Conservation (phyloP, 1,140 invertebrate genomes). For the Drosophila littoralis region DNA sequence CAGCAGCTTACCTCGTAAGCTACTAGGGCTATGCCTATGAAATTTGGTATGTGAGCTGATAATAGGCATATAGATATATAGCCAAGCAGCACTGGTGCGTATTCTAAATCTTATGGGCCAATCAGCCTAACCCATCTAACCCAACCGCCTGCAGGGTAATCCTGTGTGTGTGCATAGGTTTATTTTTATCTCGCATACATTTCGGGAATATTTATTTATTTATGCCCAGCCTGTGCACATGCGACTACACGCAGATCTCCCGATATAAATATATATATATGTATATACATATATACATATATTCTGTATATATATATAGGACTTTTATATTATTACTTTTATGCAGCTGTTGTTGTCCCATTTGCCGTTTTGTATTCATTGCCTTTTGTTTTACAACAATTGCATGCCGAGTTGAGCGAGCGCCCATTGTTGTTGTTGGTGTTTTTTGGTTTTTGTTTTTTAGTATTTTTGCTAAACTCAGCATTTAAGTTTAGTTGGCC, state of each 20-base stretch:
- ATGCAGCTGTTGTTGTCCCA: slow-evolving; percentile 58
- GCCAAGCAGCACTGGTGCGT: not conserved
- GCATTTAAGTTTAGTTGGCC: slow-evolving; percentile 79
- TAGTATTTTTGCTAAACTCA: slow-evolving; percentile 74
- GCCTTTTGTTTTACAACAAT: slow-evolving; percentile 80
- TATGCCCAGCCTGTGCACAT: slow-evolving; percentile 27
- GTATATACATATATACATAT: slow-evolving; percentile 22
- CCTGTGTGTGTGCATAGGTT: slow-evolving; percentile 17
- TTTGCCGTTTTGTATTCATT: slow-evolving; percentile 75
- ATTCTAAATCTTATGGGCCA: not conserved
- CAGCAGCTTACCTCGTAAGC: not conserved
- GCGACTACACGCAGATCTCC: slow-evolving; percentile 34
- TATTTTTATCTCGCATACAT: not conserved
- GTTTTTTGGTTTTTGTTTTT: slow-evolving; percentile 17
- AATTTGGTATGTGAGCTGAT: not conserved
- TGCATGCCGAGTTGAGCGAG: slow-evolving; percentile 49
- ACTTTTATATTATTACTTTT: slow-evolving; percentile 67
- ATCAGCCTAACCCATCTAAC: too few relatives aligned
- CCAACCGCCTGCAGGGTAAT: slow-evolving; percentile 22
- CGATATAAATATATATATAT: slow-evolving; percentile 33
- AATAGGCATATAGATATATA: not conserved
- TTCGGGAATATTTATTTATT: slow-evolving; percentile 44
- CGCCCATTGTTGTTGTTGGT: slow-evolving; percentile 38
- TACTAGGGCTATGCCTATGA: not conserved
- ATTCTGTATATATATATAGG: slow-evolving; percentile 33